Conservation (phyloP, 2,797 vertebrate species). For the Onychomys torridus region DNA sequence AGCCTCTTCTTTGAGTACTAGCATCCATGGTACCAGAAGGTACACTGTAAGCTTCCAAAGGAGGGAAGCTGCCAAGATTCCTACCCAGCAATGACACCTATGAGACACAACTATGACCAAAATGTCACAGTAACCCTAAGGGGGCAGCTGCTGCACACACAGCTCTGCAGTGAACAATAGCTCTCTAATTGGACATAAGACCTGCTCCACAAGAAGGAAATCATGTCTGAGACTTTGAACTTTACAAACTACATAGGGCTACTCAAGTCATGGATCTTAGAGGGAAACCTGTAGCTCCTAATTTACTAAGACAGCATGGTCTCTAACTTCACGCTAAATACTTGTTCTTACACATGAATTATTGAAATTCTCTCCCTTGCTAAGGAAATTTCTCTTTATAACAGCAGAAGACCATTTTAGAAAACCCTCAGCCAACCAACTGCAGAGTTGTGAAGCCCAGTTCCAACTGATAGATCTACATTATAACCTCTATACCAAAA, state of each 20-base stretch:
- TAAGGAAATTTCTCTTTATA: not conserved
- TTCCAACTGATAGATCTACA: not conserved
- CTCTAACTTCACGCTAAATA: not conserved
- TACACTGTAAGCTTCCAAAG: not conserved
- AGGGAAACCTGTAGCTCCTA: not conserved
- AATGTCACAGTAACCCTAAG: not conserved
- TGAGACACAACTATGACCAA: not conserved
- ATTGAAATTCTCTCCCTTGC: not conserved
- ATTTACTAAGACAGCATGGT: not conserved
- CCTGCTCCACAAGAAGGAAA: not conserved
- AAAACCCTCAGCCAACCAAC: not conserved
- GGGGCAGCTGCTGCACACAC: not conserved
- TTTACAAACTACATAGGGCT: not conserved
- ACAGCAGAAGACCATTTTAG: not conserved
- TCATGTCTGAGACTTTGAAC: not conserved
- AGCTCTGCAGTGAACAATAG: not conserved
- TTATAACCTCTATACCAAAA: not conserved
- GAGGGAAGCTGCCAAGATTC: not conserved
- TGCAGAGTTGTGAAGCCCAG: not conserved
- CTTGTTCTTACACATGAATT: not conserved
- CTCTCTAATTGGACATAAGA: not conserved
- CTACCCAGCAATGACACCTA: not conserved
- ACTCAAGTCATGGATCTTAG: not conserved
- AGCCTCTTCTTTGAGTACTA: not conserved
- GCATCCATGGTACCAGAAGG: not conserved